Conservation (phyloP, 2,113 vertebrate genomes). For the Nannobrachium achirus region DNA sequence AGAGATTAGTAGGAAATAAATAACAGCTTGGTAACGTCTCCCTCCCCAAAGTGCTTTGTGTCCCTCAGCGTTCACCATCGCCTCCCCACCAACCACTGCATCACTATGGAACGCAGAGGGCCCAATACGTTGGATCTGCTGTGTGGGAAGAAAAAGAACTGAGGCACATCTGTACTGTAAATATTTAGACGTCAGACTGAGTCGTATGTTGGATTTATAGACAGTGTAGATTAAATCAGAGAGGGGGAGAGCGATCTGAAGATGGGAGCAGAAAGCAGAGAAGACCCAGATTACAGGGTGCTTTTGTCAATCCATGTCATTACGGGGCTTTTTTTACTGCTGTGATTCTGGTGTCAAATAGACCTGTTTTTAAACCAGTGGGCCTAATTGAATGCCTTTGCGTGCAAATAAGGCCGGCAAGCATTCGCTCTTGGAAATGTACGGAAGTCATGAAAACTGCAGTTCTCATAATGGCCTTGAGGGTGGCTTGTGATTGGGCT, state of each 20-base stretch:
- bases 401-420: no score
- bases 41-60: neutral
- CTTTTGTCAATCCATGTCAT: neutral
- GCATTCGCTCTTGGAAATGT: no score
- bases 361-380: no score
- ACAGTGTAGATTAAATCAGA: neutral
- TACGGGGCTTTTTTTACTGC: neutral
- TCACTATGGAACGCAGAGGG: constrained; percentile 4
- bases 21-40: neutral
- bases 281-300: neutral
- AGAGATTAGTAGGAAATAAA: no score
- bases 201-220: constrained; percentile 1
- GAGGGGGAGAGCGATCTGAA: no score
- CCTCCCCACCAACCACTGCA: neutral
- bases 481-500: no score
- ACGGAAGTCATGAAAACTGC: no score
- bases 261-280: neutral
- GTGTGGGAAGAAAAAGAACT: constrained; percentile 40
- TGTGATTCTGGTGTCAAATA: neutral
- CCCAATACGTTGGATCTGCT: constrained; percentile 23
- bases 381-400: no score
- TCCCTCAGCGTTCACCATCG: neutral
- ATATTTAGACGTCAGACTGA: constrained; percentile 8
- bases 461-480: no score
- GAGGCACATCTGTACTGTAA: neutral